Base-by-base conservation (phyloP, 2,113 vertebrate species). In the Rhinopithecus roxellana region DNA sequence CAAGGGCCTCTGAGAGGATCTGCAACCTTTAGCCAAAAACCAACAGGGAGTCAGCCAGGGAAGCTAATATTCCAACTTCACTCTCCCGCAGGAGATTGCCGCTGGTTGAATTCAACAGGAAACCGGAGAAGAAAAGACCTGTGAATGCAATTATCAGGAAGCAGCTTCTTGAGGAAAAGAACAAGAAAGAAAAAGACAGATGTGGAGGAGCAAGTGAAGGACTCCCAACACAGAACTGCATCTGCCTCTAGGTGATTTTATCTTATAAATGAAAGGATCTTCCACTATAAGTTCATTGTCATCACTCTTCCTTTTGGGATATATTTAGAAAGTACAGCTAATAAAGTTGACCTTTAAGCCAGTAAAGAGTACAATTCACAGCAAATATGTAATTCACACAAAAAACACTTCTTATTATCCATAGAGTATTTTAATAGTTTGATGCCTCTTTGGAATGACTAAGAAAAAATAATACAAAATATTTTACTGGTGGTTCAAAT, bases 301-400 rank as follows among this genome's bases (percentile, higher is more conserved):
- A 86, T 9, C 50, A 89, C 43, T 8, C 61, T 96, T 91, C 35
- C 20, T 87, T 93, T 89, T 18, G 30, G 48, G 35, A 80, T 94
- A 79, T 91, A 94, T 94, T 97, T 96, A 95, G 92, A 95, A 97
- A 96, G 40, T 32, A 81, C 45, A 43, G 38, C 67, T 96, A 89
- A 72, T 77, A 83, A 90, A 96, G 45, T 52, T 85, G 85, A 91
- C 74, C 74, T 96, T 97, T 96, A 89, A 89, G 30, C 20, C 59
- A 92, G 22, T 50, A 80, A 91, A 93, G 78, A 35, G 80, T 69
- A 89, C 83, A 93, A 93, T 93, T 91, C 59, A 95, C 55, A 50
- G 79, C 35, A 83, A 86, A 96, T 95, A 43, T 32, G 17, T 35
- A 95, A 80, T 92, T 70, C 70, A 70, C 32, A 93, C 17, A 88